Conservation (phyloP, 2,888 invertebrate genomes). For the Prosopocoilus inquinatus region DNA sequence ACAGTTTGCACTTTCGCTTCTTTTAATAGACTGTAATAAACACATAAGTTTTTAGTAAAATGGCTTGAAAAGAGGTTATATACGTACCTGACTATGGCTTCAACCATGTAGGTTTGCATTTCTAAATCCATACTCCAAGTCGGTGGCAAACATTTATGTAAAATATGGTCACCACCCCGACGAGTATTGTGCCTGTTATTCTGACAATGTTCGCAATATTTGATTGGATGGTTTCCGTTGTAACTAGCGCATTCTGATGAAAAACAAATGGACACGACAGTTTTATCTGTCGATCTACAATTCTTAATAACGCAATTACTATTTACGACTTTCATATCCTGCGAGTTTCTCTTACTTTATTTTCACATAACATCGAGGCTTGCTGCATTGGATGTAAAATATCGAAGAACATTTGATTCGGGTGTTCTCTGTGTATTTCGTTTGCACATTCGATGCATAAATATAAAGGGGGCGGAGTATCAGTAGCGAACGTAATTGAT, state of each 20-base stretch:
- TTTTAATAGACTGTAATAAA: conserved; percentile 68
- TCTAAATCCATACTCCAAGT: conserved; percentile 90
- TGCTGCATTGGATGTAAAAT: conserved; percentile 91
- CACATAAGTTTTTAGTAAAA: background rate
- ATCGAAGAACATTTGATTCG: conserved; percentile 81
- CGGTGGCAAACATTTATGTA: conserved; percentile 80
- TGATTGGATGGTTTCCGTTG: conserved; percentile 94
- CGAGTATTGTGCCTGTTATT: conserved; percentile 84
- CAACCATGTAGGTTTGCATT: conserved; percentile 90
- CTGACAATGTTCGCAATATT: conserved; percentile 89
- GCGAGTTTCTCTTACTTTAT: conserved; percentile 63
- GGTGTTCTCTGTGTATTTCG: conserved; percentile 84
- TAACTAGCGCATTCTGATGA: conserved; percentile 95
- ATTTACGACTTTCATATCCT: background rate
- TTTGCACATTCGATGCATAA: conserved; percentile 96
- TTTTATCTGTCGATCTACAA: conserved; percentile 87
- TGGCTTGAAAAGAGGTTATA: background rate
- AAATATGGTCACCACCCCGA: conserved; percentile 86
- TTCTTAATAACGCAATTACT: conserved; percentile 59
- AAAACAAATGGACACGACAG: conserved; percentile 94
- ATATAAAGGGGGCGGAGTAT: conserved; percentile 91
- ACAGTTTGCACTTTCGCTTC: conserved; percentile 84
- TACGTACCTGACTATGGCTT: conserved; percentile 87
- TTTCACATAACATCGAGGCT: conserved; percentile 93
- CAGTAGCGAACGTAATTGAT: conserved; percentile 80